Percentiles rank a stretch among this genome's conserved stretches.
phyloP scores from a whole-genome alignment of 2,797 vertebrate genomes.

The Chloroceryle inda region DNA sequence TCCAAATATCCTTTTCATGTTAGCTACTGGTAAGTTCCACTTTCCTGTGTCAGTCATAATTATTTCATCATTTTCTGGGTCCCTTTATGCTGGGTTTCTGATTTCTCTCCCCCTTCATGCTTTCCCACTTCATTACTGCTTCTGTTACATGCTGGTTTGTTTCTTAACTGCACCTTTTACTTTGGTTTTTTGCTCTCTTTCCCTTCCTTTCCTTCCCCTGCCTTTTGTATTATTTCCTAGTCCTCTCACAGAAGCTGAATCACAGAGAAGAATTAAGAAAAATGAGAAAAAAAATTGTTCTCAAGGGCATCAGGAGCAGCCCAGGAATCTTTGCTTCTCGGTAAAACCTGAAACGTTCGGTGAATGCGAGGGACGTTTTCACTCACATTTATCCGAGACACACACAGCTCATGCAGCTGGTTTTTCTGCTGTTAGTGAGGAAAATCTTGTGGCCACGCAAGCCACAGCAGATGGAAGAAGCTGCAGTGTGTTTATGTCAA shows the following conservation, averaged over 20 bases:
- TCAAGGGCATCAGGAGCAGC: background rate
- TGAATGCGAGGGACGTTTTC: constrained; percentile 15
- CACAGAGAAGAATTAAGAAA: constrained; percentile 17
- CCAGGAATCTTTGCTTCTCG: background rate
- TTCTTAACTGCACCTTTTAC: background rate
- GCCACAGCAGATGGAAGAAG: constrained; percentile 10
- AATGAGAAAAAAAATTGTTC: constrained; percentile 21
- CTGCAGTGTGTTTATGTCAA: background rate
- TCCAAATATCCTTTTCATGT: background rate
- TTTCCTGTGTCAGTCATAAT: background rate
- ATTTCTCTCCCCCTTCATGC: background rate
- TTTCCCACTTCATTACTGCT: background rate
- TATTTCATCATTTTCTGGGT: background rate
- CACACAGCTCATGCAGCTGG: background rate
- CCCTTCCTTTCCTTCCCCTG: background rate
- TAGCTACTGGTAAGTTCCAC: background rate
- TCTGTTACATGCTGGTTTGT: background rate
- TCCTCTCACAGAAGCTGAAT: constrained; percentile 14
- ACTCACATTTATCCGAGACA: background rate
- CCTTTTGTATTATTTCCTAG: background rate
- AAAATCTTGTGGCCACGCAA: background rate
- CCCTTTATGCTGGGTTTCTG: background rate
- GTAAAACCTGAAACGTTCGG: background rate
- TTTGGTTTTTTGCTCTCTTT: background rate
- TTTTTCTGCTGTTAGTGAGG: background rate